Conservation (phyloP, 2,888 invertebrate species). For the Drosophila prostipennis region DNA sequence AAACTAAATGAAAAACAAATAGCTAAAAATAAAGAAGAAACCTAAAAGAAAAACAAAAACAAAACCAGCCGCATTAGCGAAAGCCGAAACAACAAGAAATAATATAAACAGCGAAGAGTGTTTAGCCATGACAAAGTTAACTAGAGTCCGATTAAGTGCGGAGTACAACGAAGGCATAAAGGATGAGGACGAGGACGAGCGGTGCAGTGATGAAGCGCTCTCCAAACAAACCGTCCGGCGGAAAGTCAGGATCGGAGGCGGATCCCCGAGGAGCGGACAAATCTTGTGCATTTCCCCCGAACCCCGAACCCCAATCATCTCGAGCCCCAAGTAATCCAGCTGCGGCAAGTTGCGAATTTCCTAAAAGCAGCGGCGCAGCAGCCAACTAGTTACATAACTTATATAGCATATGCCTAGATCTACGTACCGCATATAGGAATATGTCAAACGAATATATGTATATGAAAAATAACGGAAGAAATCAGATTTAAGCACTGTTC, state of each 20-base stretch:
- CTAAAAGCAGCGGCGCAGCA: constrained; percentile 56
- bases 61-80: constrained; percentile 44
- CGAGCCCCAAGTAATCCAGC: constrained; percentile 2
- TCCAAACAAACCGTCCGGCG: constrained; percentile 26
- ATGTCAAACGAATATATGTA: constrained; percentile 23
- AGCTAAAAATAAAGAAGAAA: constrained; percentile 48
- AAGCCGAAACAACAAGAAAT: constrained; percentile 8
- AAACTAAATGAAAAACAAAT: constrained; percentile 50
- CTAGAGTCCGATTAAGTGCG: constrained; percentile 13
- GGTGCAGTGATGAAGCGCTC: neutral
- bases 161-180: constrained; percentile 36
- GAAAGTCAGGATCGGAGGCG: constrained; percentile 10
- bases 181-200: constrained; percentile 7
- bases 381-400: constrained; percentile 35
- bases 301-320: constrained; percentile 1
- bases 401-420: constrained; percentile 37
- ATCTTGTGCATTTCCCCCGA: constrained; percentile 21
- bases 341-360: constrained; percentile 53
- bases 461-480: constrained; percentile 17
- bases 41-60: constrained; percentile 25
- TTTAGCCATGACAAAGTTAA: constrained; percentile 20
- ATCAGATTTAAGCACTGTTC: constrained; percentile 48
- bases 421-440: constrained; percentile 26
- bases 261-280: constrained; percentile 6
- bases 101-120: constrained; percentile 29